A percentile compares a stretch with the other conserved stretches of the same genome.
Evolutionary conservation across 2,113 vertebrate genomes (phyloP).

Genomic region (Dasyornis broadbenti): DNA sequence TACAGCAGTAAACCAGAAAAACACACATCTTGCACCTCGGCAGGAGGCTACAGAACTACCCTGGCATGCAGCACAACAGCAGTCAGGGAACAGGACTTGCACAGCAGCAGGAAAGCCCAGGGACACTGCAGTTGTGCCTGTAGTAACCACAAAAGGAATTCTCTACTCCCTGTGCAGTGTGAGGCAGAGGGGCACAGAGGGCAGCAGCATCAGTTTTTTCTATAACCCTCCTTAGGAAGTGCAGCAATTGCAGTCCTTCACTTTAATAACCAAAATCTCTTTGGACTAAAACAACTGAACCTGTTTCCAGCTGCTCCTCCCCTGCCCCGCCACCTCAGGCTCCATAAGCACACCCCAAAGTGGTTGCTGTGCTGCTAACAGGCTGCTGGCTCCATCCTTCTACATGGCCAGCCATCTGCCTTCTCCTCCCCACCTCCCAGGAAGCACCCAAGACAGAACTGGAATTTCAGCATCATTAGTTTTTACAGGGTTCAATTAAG

Average conservation of each 20-base stretch:
- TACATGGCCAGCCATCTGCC: rapidly evolving
- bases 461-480: background rate
- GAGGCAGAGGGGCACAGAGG: background rate
- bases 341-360: background rate
- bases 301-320: background rate
- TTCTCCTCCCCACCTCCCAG: background rate
- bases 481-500: background rate
- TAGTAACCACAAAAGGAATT: rapidly evolving
- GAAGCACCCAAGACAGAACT: background rate
- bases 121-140: background rate
- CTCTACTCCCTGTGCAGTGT: background rate
- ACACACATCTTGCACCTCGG: background rate
- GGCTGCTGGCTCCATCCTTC: background rate
- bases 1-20: background rate
- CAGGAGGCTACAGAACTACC: background rate
- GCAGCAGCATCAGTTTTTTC: background rate
- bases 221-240: background rate
- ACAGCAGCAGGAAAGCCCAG: background rate
- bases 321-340: background rate
- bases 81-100: background rate
- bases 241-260: background rate
- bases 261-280: background rate
- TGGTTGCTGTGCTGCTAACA: background rate
- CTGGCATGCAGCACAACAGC: background rate
- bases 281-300: background rate